Conservation (phyloP, 1,140 invertebrate species). For the Phymastichus coffea region DNA sequence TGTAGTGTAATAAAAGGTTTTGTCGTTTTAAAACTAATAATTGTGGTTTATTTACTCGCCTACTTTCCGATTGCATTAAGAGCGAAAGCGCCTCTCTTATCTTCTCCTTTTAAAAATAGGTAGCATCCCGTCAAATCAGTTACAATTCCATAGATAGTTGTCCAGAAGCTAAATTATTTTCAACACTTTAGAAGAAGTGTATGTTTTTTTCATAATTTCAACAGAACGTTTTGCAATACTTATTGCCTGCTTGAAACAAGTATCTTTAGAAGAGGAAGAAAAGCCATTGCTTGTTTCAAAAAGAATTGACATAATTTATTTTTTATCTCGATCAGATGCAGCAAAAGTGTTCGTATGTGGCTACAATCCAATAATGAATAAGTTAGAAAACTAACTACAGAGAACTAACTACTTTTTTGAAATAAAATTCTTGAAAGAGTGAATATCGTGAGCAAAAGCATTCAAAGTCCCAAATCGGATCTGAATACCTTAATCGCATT, state of each 20-base stretch:
- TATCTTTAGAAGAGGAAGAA: background rate
- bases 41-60: too few species aligned
- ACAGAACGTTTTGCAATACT: background rate
- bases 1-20: too few species aligned
- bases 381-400: background rate
- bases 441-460: background rate
- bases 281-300: background rate
- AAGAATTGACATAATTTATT: background rate
- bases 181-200: background rate
- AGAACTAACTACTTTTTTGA: background rate
- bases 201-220: background rate
- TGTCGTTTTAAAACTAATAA: too few species aligned
- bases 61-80: too few species aligned
- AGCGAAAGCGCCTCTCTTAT: too few species aligned
- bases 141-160: too few species aligned
- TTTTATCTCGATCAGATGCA: background rate
- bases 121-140: too few species aligned
- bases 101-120: too few species aligned
- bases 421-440: background rate
- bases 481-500: background rate
- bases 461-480: background rate
- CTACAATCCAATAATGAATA: background rate
- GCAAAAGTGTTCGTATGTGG: background rate
- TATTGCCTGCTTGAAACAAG: background rate
- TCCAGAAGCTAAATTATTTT: background rate